Evolutionary conservation across 1,140 invertebrate species (phyloP), one percentile per base, ranked within the genome.

Genomic region (Atta cephalotes): DNA sequence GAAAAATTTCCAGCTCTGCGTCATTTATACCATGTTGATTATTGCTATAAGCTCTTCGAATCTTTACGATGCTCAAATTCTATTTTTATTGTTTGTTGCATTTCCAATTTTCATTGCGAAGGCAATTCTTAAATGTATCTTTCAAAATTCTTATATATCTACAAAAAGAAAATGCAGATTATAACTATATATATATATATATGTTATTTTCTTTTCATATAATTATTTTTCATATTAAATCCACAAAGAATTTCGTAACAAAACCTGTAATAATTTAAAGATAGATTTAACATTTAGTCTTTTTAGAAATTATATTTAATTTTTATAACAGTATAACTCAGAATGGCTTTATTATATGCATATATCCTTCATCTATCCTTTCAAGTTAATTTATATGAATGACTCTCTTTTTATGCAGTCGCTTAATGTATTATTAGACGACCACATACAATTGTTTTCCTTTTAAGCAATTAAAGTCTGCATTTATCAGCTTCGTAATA

Each of bases 401-500:
- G 9, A 18, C 2, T 5, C 14, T 62, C 25, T 62, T 62, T 77
- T 62, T 77, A 60, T 25, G 72, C n/a, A 21, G 3, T 62, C 14
- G 35, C 31, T 60, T 60, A 76, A 39, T 7, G 18, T 16, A 7
- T 76, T 60, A 28, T 77, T 77, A 77, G 18, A 72, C 16, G 16
- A 62, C 56, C 16, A 16, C 9, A 6, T 51, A 25, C 16, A 62
- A 39, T 39, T 16, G 51, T 62, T 62, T 39, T 62, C 14, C 56
- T 7, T 21, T 21, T 21, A 21, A 21, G 14, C 6, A 39, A 77
- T 77, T 77, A 77, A 62, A 77, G 21, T 62, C 35, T 45, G 35
- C 56, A 14, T 53, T 51, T 28, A 74, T 60, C 39, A 62, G 58
- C 35, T 62, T 45, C 35, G 56, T 31, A 25, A 18, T 62, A 45